Evolutionary conservation across 1,140 invertebrate species (phyloP).

Genomic region (Venturia canescens): DNA sequence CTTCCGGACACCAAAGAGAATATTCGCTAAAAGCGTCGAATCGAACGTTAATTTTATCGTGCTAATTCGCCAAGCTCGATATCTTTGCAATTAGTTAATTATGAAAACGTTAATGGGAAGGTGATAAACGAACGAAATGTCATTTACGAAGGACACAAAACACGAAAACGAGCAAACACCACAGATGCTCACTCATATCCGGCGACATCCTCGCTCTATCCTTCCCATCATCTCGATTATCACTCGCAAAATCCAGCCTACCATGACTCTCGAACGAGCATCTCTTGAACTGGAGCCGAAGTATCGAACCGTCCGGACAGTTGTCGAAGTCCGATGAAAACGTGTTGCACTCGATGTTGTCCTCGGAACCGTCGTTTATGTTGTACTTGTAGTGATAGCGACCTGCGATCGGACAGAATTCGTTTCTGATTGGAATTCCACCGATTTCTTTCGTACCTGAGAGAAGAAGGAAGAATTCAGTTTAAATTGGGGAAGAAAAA

Average conservation of each 20-base stretch:
- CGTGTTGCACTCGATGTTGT: slow-evolving; percentile 77
- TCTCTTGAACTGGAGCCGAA: slow-evolving; percentile 79
- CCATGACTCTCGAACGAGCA: slow-evolving; percentile 79
- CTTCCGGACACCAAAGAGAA: too few species aligned
- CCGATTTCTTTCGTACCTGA: slow-evolving; percentile 78
- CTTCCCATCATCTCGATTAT: slow-evolving; percentile 42
- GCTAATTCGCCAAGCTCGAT: too few species aligned
- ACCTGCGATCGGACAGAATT: slow-evolving; percentile 83
- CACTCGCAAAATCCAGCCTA: slow-evolving; percentile 63
- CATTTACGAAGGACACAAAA: slow-evolving; percentile 43
- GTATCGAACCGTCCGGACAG: slow-evolving; percentile 81
- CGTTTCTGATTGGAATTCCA: slow-evolving; percentile 76
- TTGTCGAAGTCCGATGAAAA: slow-evolving; percentile 80
- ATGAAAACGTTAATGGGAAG: too few species aligned
- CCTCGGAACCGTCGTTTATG: slow-evolving; percentile 77
- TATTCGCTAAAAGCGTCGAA: too few species aligned
- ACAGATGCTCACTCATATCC: slow-evolving; percentile 52
- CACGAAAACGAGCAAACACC: slow-evolving; percentile 39
- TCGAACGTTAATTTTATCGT: too few species aligned
- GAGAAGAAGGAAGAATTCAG: slow-evolving; percentile 33
- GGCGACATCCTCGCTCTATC: slow-evolving; percentile 30
- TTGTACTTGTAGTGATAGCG: slow-evolving; percentile 81
- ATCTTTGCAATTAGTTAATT: too few species aligned
- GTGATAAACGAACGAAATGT: slow-evolving; percentile 13
- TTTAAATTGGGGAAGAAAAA: neutral